Evolutionary conservation across 1,140 invertebrate species (phyloP).

Genomic region (Lepidurus apus): DNA sequence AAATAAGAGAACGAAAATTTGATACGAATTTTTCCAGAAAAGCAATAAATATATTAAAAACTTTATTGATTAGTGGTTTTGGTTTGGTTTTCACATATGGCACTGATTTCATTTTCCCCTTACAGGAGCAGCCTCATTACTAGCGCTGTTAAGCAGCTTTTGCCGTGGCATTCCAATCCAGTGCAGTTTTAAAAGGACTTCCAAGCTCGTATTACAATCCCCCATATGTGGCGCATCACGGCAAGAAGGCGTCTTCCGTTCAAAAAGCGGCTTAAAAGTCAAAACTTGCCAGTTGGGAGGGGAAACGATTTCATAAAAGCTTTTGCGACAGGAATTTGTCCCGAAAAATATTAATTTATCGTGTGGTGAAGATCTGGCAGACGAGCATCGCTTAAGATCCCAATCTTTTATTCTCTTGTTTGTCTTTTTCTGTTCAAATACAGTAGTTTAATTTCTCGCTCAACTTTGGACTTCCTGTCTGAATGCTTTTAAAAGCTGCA

Average conservation of each 20-base stretch:
- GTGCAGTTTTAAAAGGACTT: not conserved
- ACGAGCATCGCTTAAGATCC: too few relatives aligned
- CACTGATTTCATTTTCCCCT: not conserved
- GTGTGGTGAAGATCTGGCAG: too few relatives aligned
- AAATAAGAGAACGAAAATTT: too few relatives aligned
- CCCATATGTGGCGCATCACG: not conserved
- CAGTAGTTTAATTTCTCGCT: not conserved
- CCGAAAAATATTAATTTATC: too few relatives aligned
- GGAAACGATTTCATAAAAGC: not conserved
- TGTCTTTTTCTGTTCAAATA: not conserved
- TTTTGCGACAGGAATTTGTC: too few relatives aligned
- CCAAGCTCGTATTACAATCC: not conserved
- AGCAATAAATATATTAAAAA: not conserved
- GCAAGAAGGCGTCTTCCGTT: not conserved
- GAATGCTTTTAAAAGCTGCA: too few relatives aligned
- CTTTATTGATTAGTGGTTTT: not conserved
- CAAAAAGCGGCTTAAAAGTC: not conserved
- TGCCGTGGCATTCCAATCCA: not conserved
- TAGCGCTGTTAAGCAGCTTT: not conserved
- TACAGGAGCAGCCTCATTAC: not conserved
- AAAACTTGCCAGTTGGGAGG: not conserved
- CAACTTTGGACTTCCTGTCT: not conserved
- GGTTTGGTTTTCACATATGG: not conserved
- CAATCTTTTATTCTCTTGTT: too few relatives aligned
- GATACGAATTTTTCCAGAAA: too few relatives aligned